These are phyloP conservation scores for Hystrix brachyura DNA, from an alignment of 2,113 vertebrate genomes.

Conservation along the genomic window DNA sequence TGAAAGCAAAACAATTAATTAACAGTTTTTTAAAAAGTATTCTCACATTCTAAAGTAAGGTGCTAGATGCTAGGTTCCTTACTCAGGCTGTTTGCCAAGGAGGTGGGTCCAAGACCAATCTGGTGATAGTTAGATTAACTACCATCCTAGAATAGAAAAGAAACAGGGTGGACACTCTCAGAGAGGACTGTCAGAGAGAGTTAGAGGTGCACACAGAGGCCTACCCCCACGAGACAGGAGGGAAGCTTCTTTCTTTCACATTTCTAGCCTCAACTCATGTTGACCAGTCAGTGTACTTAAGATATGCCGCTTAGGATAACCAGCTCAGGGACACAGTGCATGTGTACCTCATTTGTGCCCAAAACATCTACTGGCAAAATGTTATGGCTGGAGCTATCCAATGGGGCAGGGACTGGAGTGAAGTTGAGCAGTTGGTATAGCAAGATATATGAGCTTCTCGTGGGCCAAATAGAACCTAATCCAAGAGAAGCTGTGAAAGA, in stretches of 20 bases:
- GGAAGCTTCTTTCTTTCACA: background rate
- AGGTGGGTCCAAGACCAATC: background rate
- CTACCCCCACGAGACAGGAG: fast-evolving
- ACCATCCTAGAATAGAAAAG: background rate
- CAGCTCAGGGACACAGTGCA: background rate
- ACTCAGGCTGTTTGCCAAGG: background rate
- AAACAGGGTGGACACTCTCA: background rate
- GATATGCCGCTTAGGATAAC: background rate
- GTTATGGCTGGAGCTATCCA: background rate
- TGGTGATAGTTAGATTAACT: background rate
- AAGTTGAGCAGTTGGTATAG: fast-evolving
- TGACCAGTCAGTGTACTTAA: background rate
- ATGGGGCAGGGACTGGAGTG: background rate
- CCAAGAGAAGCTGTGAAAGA: background rate
- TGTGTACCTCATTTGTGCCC: background rate
- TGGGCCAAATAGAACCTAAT: background rate
- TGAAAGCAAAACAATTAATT: slow-evolving; percentile 54
- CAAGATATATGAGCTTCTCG: background rate
- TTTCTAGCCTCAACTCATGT: background rate
- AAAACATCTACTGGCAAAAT: background rate
- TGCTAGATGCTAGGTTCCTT: background rate
- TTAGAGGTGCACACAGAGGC: background rate
- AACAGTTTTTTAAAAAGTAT: background rate
- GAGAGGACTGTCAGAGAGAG: background rate
- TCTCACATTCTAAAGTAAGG: background rate